Evolutionary conservation across 1,140 invertebrate genomes (phyloP), one percentile per base, ranked within the genome.

Genomic region (Zaprionus ghesquierei): DNA sequence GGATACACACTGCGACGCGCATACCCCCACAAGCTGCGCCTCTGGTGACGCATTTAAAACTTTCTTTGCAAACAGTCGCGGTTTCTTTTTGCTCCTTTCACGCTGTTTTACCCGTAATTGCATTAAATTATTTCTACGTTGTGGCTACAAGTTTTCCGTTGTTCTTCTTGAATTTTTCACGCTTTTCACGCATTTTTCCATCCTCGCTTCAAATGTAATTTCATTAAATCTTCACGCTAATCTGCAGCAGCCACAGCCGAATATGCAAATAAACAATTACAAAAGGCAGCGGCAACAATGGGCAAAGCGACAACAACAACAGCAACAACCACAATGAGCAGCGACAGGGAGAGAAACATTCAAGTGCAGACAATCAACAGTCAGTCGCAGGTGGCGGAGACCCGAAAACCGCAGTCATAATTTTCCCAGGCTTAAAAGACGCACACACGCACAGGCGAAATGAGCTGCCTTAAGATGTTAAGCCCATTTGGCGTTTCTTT

Each of bases 261-360:
- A 79, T 86, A 82, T 79, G 81, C 82, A 82, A 86, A 76, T 74
- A 86, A 87, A 86, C 82, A 86, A 79, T 82, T 81, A 81, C 70
- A 84, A 62, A 55, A 55, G 31, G 64, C 49, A 54, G 44, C 33
- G 25, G 13, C 53, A 65, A 15, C 50, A 58, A 13, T 20, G 41
- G 54, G 15, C 6, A 35, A 56, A 38, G n/a, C 68, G 51, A 18
- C 22, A 63, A n/a, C 15, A 51, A 27, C 12, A 44, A 13, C 6
- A 44, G 9, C 31, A 35, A 50, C 35, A 27, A 15, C 46, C 60
- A 9, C 18, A 33, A 10, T 29, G 10, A 25, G 10, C 31, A 15
- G 31, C 33, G 23, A 29, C 31, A 15, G 13, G 6, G 53, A 15
- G 10, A 2, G 22, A 61, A 41, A 31, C 29, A 23, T 33, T 35